Conservation (phyloP, 2,888 invertebrate genomes). For the Gastrophysa polygoni region DNA sequence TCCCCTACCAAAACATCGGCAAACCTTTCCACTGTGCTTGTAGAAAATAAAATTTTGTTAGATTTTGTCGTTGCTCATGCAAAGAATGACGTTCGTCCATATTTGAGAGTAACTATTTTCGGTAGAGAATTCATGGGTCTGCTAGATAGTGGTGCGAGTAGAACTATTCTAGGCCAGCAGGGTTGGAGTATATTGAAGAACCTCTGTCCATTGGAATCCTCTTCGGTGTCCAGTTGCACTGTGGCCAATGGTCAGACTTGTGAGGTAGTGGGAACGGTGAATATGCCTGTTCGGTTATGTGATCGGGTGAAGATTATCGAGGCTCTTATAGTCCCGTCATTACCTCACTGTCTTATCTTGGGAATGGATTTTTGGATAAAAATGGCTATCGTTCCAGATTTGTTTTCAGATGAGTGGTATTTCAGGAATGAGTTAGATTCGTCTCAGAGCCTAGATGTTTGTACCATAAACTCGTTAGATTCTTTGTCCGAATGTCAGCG, state of each 20-base stretch:
- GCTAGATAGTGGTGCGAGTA: conserved; percentile 25
- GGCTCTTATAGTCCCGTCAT: conserved; percentile 18
- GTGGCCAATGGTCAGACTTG: conserved; percentile 1
- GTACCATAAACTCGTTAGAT: conserved; percentile 1
- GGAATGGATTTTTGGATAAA: too few relatives aligned
- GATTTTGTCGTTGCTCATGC: too few relatives aligned
- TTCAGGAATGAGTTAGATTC: background rate
- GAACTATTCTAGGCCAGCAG: conserved; percentile 19
- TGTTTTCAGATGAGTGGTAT: conserved; percentile 14
- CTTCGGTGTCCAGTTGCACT: background rate
- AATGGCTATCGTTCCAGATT: too few relatives aligned
- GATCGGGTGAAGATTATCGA: conserved; percentile 15
- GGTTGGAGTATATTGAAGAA: conserved; percentile 10
- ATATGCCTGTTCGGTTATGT: conserved; percentile 13
- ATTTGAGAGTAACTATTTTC: conserved; percentile 23
- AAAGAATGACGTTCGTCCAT: conserved; percentile 23
- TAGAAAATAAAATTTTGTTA: background rate
- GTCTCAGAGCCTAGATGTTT: too few relatives aligned
- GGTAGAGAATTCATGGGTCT: conserved; percentile 20
- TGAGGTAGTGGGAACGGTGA: conserved; percentile 14
- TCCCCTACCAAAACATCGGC: background rate
- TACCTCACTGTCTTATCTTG: conserved; percentile 22
- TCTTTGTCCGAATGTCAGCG: conserved; percentile 6
- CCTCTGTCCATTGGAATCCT: background rate
- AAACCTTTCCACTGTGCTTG: background rate